These are phyloP conservation scores for Cyclura pinguis DNA, from an alignment of 2,797 vertebrate genomes.

Conservation along the genomic window DNA sequence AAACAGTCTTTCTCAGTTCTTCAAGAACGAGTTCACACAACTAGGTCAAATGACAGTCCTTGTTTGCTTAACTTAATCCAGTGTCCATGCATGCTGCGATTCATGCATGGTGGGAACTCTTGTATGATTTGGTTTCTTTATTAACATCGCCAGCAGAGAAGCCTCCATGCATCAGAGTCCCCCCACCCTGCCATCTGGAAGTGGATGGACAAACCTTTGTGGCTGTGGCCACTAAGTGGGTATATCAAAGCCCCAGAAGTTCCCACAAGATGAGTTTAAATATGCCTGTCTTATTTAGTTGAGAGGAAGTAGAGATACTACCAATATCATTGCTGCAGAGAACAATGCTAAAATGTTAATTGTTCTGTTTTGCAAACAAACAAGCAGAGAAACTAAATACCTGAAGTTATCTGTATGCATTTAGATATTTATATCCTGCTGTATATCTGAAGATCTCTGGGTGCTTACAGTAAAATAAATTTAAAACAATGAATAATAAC, in stretches of 20 bases:
- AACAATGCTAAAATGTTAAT: too few relatives aligned
- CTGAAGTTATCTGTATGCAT: too few relatives aligned
- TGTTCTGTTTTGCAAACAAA: too few relatives aligned
- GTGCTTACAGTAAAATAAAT: too few relatives aligned
- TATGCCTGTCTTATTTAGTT: background rate
- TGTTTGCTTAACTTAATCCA: slow-evolving; percentile 19
- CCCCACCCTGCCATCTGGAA: background rate
- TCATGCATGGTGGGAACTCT: background rate
- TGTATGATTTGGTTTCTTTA: slow-evolving; percentile 5
- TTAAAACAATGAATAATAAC: too few relatives aligned
- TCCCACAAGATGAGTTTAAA: background rate
- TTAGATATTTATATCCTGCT: too few relatives aligned
- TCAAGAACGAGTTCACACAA: slow-evolving; percentile 16
- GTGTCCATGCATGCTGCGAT: background rate
- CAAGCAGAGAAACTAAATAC: too few relatives aligned
- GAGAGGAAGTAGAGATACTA: too few relatives aligned
- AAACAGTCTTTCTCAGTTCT: slow-evolving; percentile 35
- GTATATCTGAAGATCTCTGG: too few relatives aligned
- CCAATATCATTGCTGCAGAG: too few relatives aligned
- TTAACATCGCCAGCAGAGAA: background rate
- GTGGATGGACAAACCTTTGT: background rate
- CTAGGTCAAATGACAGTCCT: slow-evolving; percentile 23
- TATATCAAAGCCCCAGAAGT: background rate
- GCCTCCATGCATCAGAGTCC: background rate
- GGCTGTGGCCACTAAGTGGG: background rate